These are phyloP conservation scores for Aldrovandia affinis DNA, from an alignment of 2,797 vertebrate species.

Conservation along the genomic window DNA sequence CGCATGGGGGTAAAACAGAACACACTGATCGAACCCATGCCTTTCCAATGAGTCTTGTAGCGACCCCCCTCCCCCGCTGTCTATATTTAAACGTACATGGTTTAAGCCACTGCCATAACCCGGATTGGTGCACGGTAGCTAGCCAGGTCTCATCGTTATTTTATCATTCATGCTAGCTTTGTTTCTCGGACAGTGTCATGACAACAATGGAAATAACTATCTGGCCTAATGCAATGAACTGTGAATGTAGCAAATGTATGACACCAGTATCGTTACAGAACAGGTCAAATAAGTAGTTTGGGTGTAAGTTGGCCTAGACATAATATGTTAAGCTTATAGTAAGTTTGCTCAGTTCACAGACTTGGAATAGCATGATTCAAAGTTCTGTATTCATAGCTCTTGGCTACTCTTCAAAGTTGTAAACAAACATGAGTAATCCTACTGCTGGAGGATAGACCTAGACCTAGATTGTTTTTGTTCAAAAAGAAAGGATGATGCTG, in stretches of 20 bases:
- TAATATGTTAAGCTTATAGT: not conserved
- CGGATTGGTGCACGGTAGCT: not conserved
- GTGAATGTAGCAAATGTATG: not conserved
- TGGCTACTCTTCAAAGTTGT: not conserved
- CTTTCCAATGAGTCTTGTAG: constrained; percentile 7
- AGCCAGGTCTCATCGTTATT: not conserved
- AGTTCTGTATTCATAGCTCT: not conserved
- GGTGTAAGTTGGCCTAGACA: not conserved
- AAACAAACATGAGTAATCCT: not conserved
- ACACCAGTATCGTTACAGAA: not conserved
- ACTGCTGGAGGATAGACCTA: not conserved
- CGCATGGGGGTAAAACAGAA: not conserved
- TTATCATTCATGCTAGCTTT: constrained; percentile 17
- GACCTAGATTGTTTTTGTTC: not conserved
- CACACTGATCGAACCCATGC: constrained; percentile 19
- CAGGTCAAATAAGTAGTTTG: not conserved
- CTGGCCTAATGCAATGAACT: not conserved
- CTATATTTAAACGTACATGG: constrained; percentile 33
- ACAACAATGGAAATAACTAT: not conserved
- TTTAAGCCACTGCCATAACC: constrained; percentile 17
- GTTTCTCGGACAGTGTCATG: not conserved
- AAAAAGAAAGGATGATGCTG: not conserved
- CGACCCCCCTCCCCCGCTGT: constrained; percentile 12
- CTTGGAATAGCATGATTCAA: not conserved
- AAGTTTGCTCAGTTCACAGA: not conserved